phyloP scores from a whole-genome alignment of 2,113 vertebrate genomes.

The Otus sunia region DNA sequence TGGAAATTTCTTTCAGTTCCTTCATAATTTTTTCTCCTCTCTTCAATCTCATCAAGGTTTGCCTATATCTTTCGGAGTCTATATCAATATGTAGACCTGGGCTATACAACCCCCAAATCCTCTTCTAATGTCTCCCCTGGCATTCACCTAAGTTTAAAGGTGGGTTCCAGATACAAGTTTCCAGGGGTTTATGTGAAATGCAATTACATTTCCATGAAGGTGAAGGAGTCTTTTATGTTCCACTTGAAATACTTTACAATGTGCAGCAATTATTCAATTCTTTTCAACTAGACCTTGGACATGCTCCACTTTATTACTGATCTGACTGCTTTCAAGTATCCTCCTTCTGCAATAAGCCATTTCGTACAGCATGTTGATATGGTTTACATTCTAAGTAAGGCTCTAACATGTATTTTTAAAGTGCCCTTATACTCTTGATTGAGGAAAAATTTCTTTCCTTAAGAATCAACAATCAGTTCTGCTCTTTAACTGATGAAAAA shows the following conservation, averaged over 20 bases:
- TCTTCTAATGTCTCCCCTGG: background rate
- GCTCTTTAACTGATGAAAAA: background rate
- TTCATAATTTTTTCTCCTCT: background rate
- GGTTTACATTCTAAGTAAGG: background rate
- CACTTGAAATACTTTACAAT: background rate
- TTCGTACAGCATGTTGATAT: background rate
- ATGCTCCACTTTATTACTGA: background rate
- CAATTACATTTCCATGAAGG: background rate
- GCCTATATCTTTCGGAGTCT: background rate
- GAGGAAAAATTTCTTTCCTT: background rate
- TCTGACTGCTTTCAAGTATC: background rate
- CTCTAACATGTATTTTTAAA: background rate
- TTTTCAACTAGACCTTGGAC: background rate
- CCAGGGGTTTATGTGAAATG: background rate
- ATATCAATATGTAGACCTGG: background rate
- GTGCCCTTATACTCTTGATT: background rate
- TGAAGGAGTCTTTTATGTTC: background rate
- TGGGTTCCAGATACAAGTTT: background rate
- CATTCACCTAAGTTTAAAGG: background rate
- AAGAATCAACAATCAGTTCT: background rate
- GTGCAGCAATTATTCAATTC: background rate
- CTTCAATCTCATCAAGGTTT: background rate
- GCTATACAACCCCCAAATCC: background rate
- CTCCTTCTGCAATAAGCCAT: background rate
- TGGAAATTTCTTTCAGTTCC: background rate